phyloP scores from a whole-genome alignment of 2,113 vertebrate genomes.

The Bubo scandiacus region DNA sequence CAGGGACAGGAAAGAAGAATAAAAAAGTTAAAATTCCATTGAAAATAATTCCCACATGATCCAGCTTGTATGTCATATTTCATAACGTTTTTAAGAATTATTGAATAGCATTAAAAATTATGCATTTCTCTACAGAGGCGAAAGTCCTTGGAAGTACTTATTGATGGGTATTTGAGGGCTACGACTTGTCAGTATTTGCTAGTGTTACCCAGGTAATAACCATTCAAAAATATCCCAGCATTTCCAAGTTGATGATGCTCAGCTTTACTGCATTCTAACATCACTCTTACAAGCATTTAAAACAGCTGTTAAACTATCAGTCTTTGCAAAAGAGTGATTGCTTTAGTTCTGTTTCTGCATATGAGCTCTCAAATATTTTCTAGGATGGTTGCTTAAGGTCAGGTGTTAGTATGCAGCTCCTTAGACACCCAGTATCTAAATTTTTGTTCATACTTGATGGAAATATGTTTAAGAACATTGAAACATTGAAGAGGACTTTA shows the following conservation, averaged over 20 bases:
- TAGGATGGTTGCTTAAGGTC: not conserved
- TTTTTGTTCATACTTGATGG: not conserved
- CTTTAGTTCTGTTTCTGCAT: not conserved
- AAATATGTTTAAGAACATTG: not conserved
- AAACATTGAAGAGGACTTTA: not conserved
- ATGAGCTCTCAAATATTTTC: not conserved
- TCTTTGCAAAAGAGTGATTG: not conserved
- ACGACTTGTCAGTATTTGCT: not conserved
- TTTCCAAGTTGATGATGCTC: not conserved
- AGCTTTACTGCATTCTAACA: not conserved
- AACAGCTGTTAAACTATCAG: not conserved
- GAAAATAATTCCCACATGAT: not conserved
- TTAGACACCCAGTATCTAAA: not conserved
- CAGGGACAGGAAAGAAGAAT: not conserved
- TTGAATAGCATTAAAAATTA: not conserved
- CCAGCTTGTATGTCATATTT: not conserved
- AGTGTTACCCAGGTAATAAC: not conserved
- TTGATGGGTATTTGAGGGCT: not conserved
- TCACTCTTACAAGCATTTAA: not conserved
- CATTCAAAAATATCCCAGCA: not conserved
- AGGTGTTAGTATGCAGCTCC: not conserved
- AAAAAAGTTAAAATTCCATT: not conserved
- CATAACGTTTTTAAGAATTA: not conserved
- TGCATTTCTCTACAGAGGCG: rapidly evolving
- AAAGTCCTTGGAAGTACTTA: not conserved